Percentiles rank a stretch among this genome's conserved stretches.
phyloP scores from a whole-genome alignment of 2,888 invertebrate genomes.

The Acanthacorydalis orientalis region DNA sequence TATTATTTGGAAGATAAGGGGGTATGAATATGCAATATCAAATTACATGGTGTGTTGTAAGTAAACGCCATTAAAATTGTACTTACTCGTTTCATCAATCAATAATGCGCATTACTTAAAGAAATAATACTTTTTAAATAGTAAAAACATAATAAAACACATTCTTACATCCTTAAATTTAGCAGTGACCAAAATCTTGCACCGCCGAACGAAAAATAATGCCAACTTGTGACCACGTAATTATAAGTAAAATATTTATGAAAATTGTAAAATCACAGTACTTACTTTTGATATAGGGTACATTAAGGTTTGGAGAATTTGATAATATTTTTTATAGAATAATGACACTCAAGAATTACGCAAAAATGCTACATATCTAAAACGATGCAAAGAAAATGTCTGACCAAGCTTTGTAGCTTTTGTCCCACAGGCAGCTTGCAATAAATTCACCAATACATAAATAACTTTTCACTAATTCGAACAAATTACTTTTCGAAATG shows the following conservation, averaged over 20 bases:
- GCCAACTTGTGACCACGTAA: conserved; percentile 1
- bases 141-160: too few relatives aligned
- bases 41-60: too few relatives aligned
- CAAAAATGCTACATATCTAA: conserved; percentile 6
- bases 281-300: not conserved
- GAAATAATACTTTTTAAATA: too few relatives aligned
- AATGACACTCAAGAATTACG: not conserved
- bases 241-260: not conserved
- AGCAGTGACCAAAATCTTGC: too few relatives aligned
- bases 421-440: conserved; percentile 4
- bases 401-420: conserved; percentile 7
- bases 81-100: too few relatives aligned
- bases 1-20: too few relatives aligned
- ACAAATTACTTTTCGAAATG: not conserved
- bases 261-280: not conserved
- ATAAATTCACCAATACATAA: conserved; percentile 2
- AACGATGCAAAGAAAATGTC: conserved; percentile 7
- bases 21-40: too few relatives aligned
- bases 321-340: not conserved
- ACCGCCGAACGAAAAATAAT: not conserved
- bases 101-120: too few relatives aligned
- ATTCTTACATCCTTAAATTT: too few relatives aligned
- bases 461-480: not conserved
- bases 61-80: too few relatives aligned
- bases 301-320: not conserved